Conservation (phyloP, 1,140 invertebrate genomes). For the Drosophila mayri region DNA sequence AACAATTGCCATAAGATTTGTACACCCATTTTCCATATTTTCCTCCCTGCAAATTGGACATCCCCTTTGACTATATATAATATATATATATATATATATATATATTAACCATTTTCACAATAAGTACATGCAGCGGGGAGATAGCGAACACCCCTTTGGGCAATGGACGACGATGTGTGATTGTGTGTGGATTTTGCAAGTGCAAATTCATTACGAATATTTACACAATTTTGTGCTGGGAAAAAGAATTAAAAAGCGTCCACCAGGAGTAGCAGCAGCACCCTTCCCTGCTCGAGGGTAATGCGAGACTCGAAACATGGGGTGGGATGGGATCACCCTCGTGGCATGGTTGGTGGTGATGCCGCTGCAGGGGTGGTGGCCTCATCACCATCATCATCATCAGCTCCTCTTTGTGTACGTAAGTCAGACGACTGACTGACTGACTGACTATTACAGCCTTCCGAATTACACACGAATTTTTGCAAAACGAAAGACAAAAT, state of each 20-base stretch:
- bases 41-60: constrained; percentile 8
- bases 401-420: constrained; percentile 27
- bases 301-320: constrained; percentile 39
- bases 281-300: constrained; percentile 15
- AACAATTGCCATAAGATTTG: background rate
- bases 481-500: constrained; percentile 68
- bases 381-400: constrained; percentile 35
- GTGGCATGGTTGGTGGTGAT: constrained; percentile 5
- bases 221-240: constrained; percentile 65
- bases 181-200: constrained; percentile 42
- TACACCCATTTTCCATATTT: background rate
- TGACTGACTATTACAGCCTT: constrained; percentile 31
- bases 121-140: background rate
- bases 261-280: constrained; percentile 27
- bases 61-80: background rate
- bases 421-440: constrained; percentile 27
- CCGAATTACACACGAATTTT: constrained; percentile 71
- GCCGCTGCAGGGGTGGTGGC: constrained; percentile 29
- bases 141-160: constrained; percentile 11
- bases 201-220: constrained; percentile 72
- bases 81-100: background rate
- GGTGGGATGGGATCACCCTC: constrained; percentile 21
- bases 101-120: constrained; percentile 5
- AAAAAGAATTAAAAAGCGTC: constrained; percentile 53
- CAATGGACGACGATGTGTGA: constrained; percentile 11